Evolutionary conservation across 64 coral and sea anemone species (phyloP), one percentile per base, ranked within the genome.

Genomic region (Pocillopora damicornis): DNA sequence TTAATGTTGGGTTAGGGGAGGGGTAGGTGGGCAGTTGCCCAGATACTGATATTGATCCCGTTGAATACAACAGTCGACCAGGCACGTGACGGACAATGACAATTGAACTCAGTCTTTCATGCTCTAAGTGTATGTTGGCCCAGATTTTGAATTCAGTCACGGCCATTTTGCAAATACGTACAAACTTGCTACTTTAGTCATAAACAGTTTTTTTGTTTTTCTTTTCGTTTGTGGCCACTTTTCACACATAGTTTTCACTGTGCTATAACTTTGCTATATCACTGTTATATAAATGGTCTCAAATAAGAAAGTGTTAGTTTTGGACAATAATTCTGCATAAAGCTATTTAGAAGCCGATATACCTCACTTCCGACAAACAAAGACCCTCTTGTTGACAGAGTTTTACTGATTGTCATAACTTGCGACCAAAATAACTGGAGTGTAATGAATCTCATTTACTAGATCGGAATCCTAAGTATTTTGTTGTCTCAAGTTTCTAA

Each of bases 331-430:
- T 23, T 0, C 9, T 30, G 67, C 11, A 9, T 71, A 23, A 11
- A 23, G 9, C 22, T 71, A 71, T 71, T 71, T n/a, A 25, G 22
- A 15, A 60, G 5, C 15, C 4, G 80, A 45, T 83, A 71, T 38
- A 72, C 36, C 30, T 68, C 81, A 85, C 20, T 85, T 25, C 37
- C 45, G 37, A n/a, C 57, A 83, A 36, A 83, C 80, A 83, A 83
- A 83, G 80, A 68, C 80, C 11, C 18, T 11, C 64, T 63, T 83
- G 80, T 83, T 68, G 20, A 83, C 36, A 37, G 11, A 61, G 57
- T 13, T 9, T 63, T 14, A 13, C 42, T 63, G 35, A 81, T 82
- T 63, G 37, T 42, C 35, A 65, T 18, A 64, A 16, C 22, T 62
- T 67, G 16, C 35, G 36, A 8, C 7, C 62, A 1, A 67, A 67